Percentiles rank a stretch among this genome's conserved stretches.
Conservation (phyloP, 2,888 invertebrate species). For the Polydrusus pterygomalis region DNA sequence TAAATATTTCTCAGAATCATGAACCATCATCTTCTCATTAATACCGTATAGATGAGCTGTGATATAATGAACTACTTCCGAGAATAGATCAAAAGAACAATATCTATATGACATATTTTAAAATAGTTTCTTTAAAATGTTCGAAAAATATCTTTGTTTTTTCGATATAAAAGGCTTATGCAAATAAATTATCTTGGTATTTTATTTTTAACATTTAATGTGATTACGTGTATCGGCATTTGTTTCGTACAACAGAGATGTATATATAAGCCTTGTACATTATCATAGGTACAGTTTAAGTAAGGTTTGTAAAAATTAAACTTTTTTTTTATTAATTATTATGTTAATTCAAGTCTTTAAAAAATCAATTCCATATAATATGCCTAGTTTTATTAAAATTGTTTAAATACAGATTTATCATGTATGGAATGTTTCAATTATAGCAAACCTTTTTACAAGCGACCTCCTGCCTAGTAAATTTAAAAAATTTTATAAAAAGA, state of each 20-base stretch:
- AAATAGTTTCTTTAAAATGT: too few species aligned
- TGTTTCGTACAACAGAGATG: neutral
- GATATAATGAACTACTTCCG: too few species aligned
- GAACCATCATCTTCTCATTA: too few species aligned
- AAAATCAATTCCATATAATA: conserved; percentile 16
- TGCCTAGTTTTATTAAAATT: conserved; percentile 7
- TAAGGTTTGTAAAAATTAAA: neutral
- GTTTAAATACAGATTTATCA: neutral
- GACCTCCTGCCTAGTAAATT: neutral
- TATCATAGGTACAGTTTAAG: neutral
- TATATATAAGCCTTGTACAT: neutral
- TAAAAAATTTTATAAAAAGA: neutral
- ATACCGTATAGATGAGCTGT: too few species aligned
- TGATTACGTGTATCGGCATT: too few species aligned
- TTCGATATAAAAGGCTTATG: too few species aligned
- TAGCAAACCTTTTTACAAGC: neutral
- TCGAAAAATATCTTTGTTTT: too few species aligned
- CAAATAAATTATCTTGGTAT: too few species aligned
- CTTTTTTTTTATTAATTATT: neutral
- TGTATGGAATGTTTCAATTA: conserved; percentile 7
- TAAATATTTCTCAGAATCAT: too few species aligned
- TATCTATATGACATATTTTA: too few species aligned
- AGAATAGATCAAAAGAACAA: too few species aligned
- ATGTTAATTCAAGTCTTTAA: conserved; percentile 4
- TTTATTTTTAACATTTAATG: too few species aligned